Percentiles rank a stretch among this genome's conserved stretches.
These are phyloP conservation scores for Gobionotothen gibberifrons DNA, from an alignment of 2,797 vertebrate species.

Conservation along the genomic window DNA sequence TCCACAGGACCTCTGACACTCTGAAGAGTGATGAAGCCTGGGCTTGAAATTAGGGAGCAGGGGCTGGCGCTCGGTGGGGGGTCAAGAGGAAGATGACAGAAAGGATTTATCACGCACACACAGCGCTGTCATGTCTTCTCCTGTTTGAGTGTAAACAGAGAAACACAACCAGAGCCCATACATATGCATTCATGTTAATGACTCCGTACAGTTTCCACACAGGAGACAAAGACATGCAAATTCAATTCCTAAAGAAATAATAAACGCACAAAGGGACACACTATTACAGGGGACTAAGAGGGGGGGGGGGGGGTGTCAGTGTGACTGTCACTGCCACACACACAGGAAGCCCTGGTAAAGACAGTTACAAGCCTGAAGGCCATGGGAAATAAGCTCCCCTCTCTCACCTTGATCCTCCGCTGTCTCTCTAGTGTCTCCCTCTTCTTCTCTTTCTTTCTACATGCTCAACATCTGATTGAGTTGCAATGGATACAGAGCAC, in stretches of 20 bases:
- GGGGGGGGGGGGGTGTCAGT: constrained; percentile 32
- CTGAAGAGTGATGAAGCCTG: constrained; percentile 33
- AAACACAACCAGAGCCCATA: constrained; percentile 17
- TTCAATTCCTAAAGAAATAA: constrained; percentile 51
- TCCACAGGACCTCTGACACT: constrained; percentile 20
- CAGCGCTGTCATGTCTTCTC: constrained; percentile 21
- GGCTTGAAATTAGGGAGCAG: constrained; percentile 7
- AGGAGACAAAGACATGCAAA: constrained; percentile 61
- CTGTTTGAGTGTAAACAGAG: constrained; percentile 21
- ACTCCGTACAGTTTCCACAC: constrained; percentile 20
- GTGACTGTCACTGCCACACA: constrained; percentile 49
- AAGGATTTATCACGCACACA: constrained; percentile 42
- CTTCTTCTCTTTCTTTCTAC: constrained; percentile 11
- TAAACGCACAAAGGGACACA: constrained; percentile 53
- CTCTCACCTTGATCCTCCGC: constrained; percentile 37
- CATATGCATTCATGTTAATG: constrained; percentile 60
- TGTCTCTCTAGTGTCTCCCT: constrained; percentile 23
- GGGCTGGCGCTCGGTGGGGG: constrained; percentile 10
- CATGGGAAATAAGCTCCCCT: constrained; percentile 63
- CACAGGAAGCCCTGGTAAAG: constrained; percentile 36
- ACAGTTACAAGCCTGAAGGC: constrained; percentile 18
- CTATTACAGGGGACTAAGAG: constrained; percentile 27
- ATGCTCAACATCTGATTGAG: constrained; percentile 29
- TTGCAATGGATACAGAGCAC: constrained; percentile 42
- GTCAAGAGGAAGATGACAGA: constrained; percentile 53